Base-by-base conservation (phyloP, 2,113 vertebrate species). In the Bos taurus region DNA sequence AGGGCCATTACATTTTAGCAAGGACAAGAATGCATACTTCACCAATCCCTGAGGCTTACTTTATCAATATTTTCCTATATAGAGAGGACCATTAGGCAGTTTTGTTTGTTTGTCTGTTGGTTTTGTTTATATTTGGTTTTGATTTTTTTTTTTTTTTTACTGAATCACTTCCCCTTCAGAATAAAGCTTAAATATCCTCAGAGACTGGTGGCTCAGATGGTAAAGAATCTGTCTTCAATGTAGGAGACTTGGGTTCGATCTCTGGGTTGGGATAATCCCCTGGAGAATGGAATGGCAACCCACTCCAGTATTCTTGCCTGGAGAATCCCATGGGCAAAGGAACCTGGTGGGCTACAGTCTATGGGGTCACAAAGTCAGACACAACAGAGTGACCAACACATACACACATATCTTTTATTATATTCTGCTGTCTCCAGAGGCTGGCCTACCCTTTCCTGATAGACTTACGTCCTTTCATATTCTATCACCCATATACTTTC, bases 191-290 rank as follows among this genome's bases (percentile, higher is more conserved):
- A 92, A 78, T 77, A 15, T 6, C 40, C 93, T 40, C 67, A 40
- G 10, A 71, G n/a, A 71, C 67, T 71, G 19, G 17, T 71, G n/a
- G 19, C 19, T 71, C 64, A 71, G 64, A 36, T 23, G n/a, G 64
- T 36, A 71, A 71, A 71, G 9, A 71, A 36, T 71, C 64, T 71
- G 19, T 71, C 64, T 36, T 71, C n/a, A 36, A 1, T 36, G n/a
- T n/a, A 36, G n/a, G n/a, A 36, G 67, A 71, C n/a, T 71, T 2
- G 0, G n/a, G 5, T 67, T 67, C 0, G 0, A 23, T 36, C 67
- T 23, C 19, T 36, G 9, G n/a, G 9, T 71, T 36, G n/a, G 19
- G n/a, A 23, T 71, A 71, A 71, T 71, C 9, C n/a, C n/a, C 67
- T 71, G 67, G n/a, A 71, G 67, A 71, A 36, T 12, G 5, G 19